Evolutionary conservation across 2,888 invertebrate genomes (phyloP).

Genomic region (Tholera decimalis): DNA sequence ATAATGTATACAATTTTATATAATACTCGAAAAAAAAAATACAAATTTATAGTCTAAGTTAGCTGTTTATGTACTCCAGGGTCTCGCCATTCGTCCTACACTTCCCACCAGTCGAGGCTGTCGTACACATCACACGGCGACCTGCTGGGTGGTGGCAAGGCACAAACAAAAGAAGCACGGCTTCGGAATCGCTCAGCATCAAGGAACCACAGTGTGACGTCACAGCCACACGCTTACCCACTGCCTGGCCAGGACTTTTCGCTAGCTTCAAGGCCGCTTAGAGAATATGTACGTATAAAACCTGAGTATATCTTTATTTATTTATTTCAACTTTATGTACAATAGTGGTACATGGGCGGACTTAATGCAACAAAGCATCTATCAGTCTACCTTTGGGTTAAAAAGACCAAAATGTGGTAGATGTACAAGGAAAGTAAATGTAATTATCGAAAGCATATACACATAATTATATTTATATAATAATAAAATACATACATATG

Average conservation of each 20-base stretch:
- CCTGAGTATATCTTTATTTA: neutral
- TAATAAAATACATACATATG: too few relatives aligned
- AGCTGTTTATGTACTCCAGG: slow-evolving; percentile 82
- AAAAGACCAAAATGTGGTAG: too few relatives aligned
- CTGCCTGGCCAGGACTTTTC: slow-evolving; percentile 90
- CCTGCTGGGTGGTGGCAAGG: slow-evolving; percentile 94
- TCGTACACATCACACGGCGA: slow-evolving; percentile 99
- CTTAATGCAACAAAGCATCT: too few relatives aligned
- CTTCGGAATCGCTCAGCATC: slow-evolving; percentile 94
- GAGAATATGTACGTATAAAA: slow-evolving; percentile 93
- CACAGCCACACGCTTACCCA: slow-evolving; percentile 89
- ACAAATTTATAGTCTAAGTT: neutral
- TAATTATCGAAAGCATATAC: too few relatives aligned
- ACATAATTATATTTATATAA: too few relatives aligned
- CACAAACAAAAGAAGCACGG: slow-evolving; percentile 97
- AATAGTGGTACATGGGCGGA: too few relatives aligned
- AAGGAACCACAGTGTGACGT: slow-evolving; percentile 93
- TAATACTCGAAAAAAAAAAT: too few relatives aligned
- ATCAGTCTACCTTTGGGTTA: too few relatives aligned
- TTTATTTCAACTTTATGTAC: too few relatives aligned
- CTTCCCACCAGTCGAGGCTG: slow-evolving; percentile 97
- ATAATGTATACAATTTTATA: too few relatives aligned
- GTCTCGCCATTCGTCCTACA: slow-evolving; percentile 98
- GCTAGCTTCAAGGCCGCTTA: slow-evolving; percentile 93
- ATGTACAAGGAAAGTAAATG: too few relatives aligned